Base-by-base conservation (phyloP, 1,140 invertebrate species). In the Tetragnatha versicolor region DNA sequence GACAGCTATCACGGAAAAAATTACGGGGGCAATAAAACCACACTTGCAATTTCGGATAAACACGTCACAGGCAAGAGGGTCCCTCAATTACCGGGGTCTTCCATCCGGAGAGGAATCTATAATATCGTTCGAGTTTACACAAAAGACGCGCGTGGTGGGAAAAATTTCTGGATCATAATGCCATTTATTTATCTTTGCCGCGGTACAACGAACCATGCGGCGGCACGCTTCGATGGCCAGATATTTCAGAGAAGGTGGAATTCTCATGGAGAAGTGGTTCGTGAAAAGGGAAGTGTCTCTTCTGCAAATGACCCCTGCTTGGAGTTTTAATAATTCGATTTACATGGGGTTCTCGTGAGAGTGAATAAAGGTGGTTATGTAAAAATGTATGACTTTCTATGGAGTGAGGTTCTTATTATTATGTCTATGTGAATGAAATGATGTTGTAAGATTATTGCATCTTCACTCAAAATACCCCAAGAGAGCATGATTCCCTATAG, bases 141-240 rank as follows among this genome's bases (percentile, higher is more conserved):
- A 55, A 70, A 39, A 70, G 31, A 33, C 35, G 25, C 49, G 31
- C 42, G 55, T 49, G 60, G 37, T 75, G 70, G 58, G 70, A 75
- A 75, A 73, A 75, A n/a, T 75, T 75, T 75, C 70, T 49, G 31
- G 39, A 61, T 47, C 58, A 35, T 75, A 42, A 60, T 75, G 55
- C 37, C 33, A 14, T 53, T 37, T 70, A 70, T 70, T 70, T 70
- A 55, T 63, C 49, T 58, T 35, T 17, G n/a, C 39, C 35, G n/a
- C 27, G 58, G 70, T 75, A 47, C 70, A 75, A 75, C 70, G 70
- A 75, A 75, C 70, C 14, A 10, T 9, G 9, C n/a, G 31, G 33
- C 29, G n/a, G 55, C 70, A 75, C 55, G 70, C 70, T 45, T 42
- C 33, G 12, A 22, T 27, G 49, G 55, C 27, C 70, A 75, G 6